Base-by-base conservation (phyloP, 2,113 vertebrate species). In the Uria lomvia region DNA sequence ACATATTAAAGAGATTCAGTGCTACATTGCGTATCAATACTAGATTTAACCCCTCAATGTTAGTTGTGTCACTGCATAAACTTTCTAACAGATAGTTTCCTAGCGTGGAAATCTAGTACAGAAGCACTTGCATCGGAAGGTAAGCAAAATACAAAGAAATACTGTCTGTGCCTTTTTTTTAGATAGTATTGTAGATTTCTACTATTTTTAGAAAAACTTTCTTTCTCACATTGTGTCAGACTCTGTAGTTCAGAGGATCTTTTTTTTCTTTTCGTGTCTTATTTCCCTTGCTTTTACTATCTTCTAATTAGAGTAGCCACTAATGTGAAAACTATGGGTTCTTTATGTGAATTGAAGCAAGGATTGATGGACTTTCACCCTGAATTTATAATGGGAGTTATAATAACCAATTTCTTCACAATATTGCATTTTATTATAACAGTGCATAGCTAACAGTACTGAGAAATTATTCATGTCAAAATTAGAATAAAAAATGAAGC, bases 11-110 rank as follows among this genome's bases (percentile, higher is more conserved):
- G 15, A 72, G 14, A 42, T 56, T 40, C 15, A 55, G 12, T 56
- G 32, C 5, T 74, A 27, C 52, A 8, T 12, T 14, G 1, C 1
- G 0, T 62, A 58, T 36, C 29, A 56, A 11, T 11, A 65, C 0
- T 1, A 84, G 6, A 32, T 67, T 78, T 60, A 42, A 55, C 22
- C 30, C 26, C 19, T 16, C 4, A 8, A 5, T 24, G 11, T 40
- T 52, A 65, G 7, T 9, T 83, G 6, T 66, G 50, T 29, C n/a
- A 42, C 14, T 73, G 50, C 10, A 16, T 23, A 83, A 76, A 13
- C 6, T 22, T 58, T 8, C 14, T 88, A 73, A 53, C 10, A 80
- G 63, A 34, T 22, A 34, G 3, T 53, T 55, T 75, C 34, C 12
- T 38, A 27, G 4, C 26, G 59, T 34, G 20, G 23, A 83, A 90